Conservation (phyloP, 2,797 vertebrate species). For the Uromys caudimaculatus region DNA sequence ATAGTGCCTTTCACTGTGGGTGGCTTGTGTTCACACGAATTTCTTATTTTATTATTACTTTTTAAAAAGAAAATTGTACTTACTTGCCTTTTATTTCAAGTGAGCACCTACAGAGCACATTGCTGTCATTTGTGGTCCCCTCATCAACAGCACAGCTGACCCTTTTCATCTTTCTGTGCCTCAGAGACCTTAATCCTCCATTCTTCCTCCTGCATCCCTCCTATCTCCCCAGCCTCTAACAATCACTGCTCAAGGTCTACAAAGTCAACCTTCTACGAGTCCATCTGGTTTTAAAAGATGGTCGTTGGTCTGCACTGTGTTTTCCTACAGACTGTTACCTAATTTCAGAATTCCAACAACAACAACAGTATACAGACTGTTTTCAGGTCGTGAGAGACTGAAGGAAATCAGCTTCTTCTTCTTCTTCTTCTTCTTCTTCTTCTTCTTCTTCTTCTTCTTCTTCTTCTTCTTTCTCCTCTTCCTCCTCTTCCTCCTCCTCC, state of each 20-base stretch:
- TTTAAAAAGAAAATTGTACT: background rate
- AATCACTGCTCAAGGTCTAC: background rate
- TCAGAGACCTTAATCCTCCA: background rate
- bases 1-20: background rate
- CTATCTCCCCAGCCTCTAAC: background rate
- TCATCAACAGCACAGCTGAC: too few species aligned
- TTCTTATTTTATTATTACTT: background rate
- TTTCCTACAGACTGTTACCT: background rate
- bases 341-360: background rate
- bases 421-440: too few species aligned
- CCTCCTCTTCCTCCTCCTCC: too few species aligned
- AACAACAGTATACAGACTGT: background rate
- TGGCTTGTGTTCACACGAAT: background rate
- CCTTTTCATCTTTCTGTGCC: background rate
- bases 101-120: too few species aligned
- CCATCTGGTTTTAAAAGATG: background rate
- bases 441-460: rapidly evolving
- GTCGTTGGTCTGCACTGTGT: background rate
- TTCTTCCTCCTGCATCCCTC: background rate
- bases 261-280: background rate
- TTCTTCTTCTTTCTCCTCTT: rapidly evolving
- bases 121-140: background rate
- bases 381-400: background rate
- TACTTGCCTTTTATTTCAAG: background rate
- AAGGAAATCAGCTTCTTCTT: background rate